Conservation (phyloP, 1,140 invertebrate genomes). For the Diabrotica virgifera region DNA sequence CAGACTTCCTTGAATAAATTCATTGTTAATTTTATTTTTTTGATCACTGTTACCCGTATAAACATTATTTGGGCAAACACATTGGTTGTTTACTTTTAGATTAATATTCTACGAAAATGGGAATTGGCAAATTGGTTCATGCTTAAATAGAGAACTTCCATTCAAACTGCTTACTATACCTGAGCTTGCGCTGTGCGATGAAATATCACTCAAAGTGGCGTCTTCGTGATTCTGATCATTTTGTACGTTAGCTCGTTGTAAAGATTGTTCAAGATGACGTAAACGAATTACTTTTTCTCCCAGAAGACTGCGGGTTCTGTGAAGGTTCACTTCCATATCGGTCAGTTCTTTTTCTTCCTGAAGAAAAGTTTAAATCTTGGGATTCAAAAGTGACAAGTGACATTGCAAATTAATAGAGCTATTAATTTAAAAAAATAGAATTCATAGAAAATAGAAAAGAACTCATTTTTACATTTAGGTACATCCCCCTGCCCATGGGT, state of each 20-base stretch:
- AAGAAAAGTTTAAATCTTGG: slow-evolving; percentile 21
- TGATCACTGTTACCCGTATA: no score
- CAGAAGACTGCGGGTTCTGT: slow-evolving; percentile 70
- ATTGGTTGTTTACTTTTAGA: no score
- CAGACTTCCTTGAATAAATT: no score
- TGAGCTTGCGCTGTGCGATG: slow-evolving; percentile 63
- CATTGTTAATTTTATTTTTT: no score
- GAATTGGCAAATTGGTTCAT: no score
- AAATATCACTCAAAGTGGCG: slow-evolving; percentile 62
- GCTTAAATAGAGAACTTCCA: no score
- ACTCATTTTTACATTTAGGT: no score
- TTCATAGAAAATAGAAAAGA: no score
- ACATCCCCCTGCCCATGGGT: no score
- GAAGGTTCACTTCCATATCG: slow-evolving; percentile 75
- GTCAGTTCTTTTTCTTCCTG: slow-evolving; percentile 75
- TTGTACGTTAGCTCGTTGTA: slow-evolving; percentile 58
- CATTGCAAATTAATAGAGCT: background rate
- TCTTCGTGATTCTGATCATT: slow-evolving; percentile 51
- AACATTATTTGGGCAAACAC: no score
- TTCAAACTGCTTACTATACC: slow-evolving; percentile 39
- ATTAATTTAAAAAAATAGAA: no score
- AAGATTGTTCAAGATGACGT: slow-evolving; percentile 70
- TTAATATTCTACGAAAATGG: no score
- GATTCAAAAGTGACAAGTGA: background rate
- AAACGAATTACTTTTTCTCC: slow-evolving; percentile 77